These are phyloP conservation scores for Zosterops hypoxanthus DNA, from an alignment of 2,113 vertebrate species.

Conservation along the genomic window DNA sequence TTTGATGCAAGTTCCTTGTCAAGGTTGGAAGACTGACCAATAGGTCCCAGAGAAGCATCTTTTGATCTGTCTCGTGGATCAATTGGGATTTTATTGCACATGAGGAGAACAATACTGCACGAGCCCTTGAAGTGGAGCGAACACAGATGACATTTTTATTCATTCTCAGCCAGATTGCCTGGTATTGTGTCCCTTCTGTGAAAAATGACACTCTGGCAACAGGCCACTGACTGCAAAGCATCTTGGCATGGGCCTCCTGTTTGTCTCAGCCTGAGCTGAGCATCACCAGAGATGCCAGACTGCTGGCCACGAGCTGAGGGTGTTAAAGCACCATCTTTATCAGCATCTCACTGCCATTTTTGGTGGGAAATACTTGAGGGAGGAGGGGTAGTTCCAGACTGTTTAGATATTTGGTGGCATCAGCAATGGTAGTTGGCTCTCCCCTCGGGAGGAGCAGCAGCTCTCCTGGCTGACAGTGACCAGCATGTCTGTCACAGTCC, in stretches of 20 bases:
- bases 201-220: slow-evolving; percentile 68
- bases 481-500: neutral
- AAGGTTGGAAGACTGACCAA: neutral
- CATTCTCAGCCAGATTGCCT: slow-evolving; percentile 56
- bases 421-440: neutral
- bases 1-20: neutral
- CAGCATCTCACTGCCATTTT: neutral
- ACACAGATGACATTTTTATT: slow-evolving; percentile 69
- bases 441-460: neutral
- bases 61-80: slow-evolving; percentile 39
- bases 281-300: slow-evolving; percentile 43
- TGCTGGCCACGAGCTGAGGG: slow-evolving; percentile 24
- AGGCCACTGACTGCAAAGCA: slow-evolving; percentile 57
- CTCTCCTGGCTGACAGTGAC: neutral
- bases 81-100: neutral
- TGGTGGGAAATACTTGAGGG: neutral
- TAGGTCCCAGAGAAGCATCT: neutral
- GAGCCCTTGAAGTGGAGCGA: slow-evolving; percentile 19
- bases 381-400: neutral
- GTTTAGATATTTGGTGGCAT: neutral
- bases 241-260: slow-evolving; percentile 46
- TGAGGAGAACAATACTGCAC: slow-evolving; percentile 19
- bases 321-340: neutral
- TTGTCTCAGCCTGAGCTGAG: slow-evolving; percentile 43
- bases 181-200: slow-evolving; percentile 62